These are phyloP conservation scores for Barypeithes pellucidus DNA, from an alignment of 2,888 invertebrate genomes.

Conservation along the genomic window DNA sequence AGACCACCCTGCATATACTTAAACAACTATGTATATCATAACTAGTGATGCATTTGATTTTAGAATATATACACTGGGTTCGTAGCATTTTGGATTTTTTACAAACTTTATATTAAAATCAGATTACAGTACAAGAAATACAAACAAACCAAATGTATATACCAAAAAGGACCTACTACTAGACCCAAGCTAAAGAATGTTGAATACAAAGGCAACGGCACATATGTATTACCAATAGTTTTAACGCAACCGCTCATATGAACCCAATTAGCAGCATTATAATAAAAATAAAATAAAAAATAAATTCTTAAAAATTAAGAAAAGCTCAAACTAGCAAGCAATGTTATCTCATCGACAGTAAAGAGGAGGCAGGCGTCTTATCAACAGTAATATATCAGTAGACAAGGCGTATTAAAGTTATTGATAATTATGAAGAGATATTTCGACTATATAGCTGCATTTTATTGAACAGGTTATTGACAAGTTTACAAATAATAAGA, in stretches of 20 bases:
- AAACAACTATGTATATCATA: too few species aligned
- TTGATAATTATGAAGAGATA: too few species aligned
- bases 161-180: not conserved
- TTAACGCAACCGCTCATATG: slow-evolving; percentile 19
- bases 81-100: too few species aligned
- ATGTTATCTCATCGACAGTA: too few species aligned
- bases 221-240: slow-evolving; percentile 1
- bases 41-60: too few species aligned
- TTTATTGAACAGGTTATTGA: too few species aligned
- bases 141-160: not conserved
- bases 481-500: too few species aligned
- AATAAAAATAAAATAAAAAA: slow-evolving; percentile 10
- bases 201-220: slow-evolving; percentile 9
- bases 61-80: slow-evolving; percentile 12
- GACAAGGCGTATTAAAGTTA: too few species aligned
- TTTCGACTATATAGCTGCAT: too few species aligned
- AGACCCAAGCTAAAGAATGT: slow-evolving; percentile 1
- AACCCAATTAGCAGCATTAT: not conserved
- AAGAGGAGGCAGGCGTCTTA: too few species aligned
- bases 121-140: not conserved
- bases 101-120: not conserved
- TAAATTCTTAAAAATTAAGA: slow-evolving; percentile 17
- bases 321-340: slow-evolving; percentile 21
- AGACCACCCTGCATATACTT: too few species aligned
- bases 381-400: too few species aligned